Base-by-base conservation (phyloP, 2,888 invertebrate genomes). In the Stenolophus ochropezus region DNA sequence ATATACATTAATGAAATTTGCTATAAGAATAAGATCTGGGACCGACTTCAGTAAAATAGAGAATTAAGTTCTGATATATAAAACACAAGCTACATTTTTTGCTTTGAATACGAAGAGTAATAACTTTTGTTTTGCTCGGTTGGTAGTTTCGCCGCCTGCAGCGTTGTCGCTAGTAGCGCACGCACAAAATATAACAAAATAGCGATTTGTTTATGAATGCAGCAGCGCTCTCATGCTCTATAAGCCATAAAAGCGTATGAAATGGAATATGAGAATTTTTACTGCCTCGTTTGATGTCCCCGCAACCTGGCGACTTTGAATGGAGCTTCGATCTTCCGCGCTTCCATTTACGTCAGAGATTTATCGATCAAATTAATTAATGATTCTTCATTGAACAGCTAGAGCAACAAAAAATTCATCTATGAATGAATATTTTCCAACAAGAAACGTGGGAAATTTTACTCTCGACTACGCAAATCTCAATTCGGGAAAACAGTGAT, bases 331-430 rank as follows among this genome's bases (percentile, higher is more conserved):
- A 3, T 75, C 53, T 53, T 75, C 74, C 74, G 53, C 74, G 74
- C 74, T 75, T 75, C 53, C 74, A 75, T 75, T 75, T 75, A 75
- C 16, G 74, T 53, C 27, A 47, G 51, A 51, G 74, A 75, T 75
- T 75, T 75, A 75, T 75, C 49, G 74, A 53, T 75, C 51, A 75
- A 75, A 75, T 75, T 75, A 75, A 75, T 75, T 75, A 75, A 53
- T 75, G 74, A 75, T 53, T 51, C 74, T 16, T 51, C 74, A 75
- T 51, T 75, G 51, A 75, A 21, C 23, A 51, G 51, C 53, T 51
- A 25, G 51, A 53, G n/a, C 16, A 53, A 51, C 20, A 75, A 75
- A 75, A 75, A 53, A 75, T 53, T 25, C 21, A 33, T 20, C 25
- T 27, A 23, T 53, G 49, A 53, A 75, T 75, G 74, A 75, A 75